These are phyloP conservation scores for Folsomia candida DNA, from an alignment of 2,888 invertebrate genomes.

Conservation along the genomic window DNA sequence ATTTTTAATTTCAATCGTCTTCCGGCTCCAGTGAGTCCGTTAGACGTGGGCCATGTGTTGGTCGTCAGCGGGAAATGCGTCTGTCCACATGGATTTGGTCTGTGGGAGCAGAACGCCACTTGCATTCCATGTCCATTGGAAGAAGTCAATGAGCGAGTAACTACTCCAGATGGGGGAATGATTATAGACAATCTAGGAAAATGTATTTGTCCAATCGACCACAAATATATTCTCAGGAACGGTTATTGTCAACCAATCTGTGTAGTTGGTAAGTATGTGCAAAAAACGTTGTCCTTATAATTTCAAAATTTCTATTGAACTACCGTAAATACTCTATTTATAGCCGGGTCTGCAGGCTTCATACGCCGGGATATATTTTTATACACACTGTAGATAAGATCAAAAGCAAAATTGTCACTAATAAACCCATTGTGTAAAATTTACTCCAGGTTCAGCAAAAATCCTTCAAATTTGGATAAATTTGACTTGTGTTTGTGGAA, in stretches of 20 bases:
- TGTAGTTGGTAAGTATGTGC: constrained; percentile 55
- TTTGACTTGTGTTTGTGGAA: too few relatives aligned
- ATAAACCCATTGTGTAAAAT: too few relatives aligned
- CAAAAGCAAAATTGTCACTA: too few relatives aligned
- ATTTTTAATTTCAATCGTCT: too few relatives aligned
- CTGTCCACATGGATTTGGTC: constrained; percentile 73
- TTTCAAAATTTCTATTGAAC: too few relatives aligned
- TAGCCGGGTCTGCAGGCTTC: too few relatives aligned
- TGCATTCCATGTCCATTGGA: constrained; percentile 71
- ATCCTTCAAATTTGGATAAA: too few relatives aligned
- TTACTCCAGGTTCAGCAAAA: too few relatives aligned
- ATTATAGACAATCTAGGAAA: constrained; percentile 72
- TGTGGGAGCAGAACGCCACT: constrained; percentile 72
- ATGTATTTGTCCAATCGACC: constrained; percentile 71
- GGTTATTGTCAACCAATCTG: constrained; percentile 56
- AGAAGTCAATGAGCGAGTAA: constrained; percentile 71
- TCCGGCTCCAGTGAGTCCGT: constrained; percentile 63
- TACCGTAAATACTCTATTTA: too few relatives aligned
- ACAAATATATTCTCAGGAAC: constrained; percentile 62
- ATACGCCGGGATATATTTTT: too few relatives aligned
- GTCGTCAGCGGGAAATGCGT: constrained; percentile 67
- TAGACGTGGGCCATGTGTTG: constrained; percentile 67
- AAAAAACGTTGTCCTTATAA: too few relatives aligned
- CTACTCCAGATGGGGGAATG: constrained; percentile 74
- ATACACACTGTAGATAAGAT: too few relatives aligned